phyloP scores from a whole-genome alignment of 1,140 invertebrate genomes.

The Drosophila bocqueti region DNA sequence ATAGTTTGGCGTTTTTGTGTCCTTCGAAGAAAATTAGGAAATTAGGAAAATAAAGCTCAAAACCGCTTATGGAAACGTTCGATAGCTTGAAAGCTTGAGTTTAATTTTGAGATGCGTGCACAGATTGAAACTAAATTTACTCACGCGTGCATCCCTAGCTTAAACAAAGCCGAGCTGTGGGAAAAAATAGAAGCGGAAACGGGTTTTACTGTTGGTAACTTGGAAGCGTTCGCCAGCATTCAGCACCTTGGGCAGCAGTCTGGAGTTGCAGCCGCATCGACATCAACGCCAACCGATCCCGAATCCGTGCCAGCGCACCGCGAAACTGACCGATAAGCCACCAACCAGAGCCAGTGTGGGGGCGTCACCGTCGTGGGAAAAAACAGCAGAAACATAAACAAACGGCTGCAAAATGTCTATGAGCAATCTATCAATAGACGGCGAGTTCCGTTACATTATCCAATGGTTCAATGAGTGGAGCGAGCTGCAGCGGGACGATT shows the following conservation, averaged over 20 bases:
- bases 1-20: not conserved
- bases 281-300: conserved; percentile 18
- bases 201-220: conserved; percentile 68
- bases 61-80: not conserved
- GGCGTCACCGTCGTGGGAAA: conserved; percentile 47
- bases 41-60: not conserved
- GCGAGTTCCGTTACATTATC: conserved; percentile 91
- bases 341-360: conserved; percentile 19
- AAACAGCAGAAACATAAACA: conserved; percentile 28
- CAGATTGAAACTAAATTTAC: conserved; percentile 2
- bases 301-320: conserved; percentile 22
- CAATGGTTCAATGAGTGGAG: conserved; percentile 96
- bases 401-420: conserved; percentile 66
- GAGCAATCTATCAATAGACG: conserved; percentile 86
- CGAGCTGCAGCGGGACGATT: conserved; percentile 93
- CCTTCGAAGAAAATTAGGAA: not conserved
- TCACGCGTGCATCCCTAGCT: conserved; percentile 15
- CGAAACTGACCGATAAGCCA: conserved; percentile 6
- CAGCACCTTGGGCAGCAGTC: conserved; percentile 28
- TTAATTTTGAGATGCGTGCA: not conserved
- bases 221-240: conserved; percentile 30
- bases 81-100: not conserved
- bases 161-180: conserved; percentile 50
- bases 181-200: conserved; percentile 63
- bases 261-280: conserved; percentile 33